phyloP scores from a whole-genome alignment of 2,113 vertebrate species.

The Ptilorrhoa leucosticta region DNA sequence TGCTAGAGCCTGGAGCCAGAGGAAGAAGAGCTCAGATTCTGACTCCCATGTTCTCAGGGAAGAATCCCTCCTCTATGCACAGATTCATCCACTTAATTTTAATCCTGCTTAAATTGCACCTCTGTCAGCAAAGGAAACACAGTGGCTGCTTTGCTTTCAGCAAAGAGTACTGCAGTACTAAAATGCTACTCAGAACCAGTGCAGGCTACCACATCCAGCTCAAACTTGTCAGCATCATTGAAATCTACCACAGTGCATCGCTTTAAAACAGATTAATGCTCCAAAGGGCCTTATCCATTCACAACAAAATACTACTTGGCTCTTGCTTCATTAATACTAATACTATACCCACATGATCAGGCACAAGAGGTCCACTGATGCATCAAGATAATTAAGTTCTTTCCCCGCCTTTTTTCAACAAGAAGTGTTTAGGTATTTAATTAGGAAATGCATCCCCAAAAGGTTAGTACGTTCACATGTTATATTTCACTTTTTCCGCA shows the following conservation, averaged over 20 bases:
- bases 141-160: background rate
- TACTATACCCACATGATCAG: background rate
- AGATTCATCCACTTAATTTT: background rate
- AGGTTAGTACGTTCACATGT: slow-evolving; percentile 56
- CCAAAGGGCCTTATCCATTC: background rate
- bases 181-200: background rate
- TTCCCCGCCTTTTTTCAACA: background rate
- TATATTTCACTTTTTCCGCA: slow-evolving; percentile 65
- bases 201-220: background rate
- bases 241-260: background rate
- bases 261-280: slow-evolving; percentile 2
- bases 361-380: background rate
- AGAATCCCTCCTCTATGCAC: background rate
- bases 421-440: slow-evolving; percentile 60
- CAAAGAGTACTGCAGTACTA: background rate
- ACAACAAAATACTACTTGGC: slow-evolving; percentile 22
- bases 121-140: background rate
- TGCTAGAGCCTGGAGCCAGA: background rate
- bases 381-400: slow-evolving; percentile 41
- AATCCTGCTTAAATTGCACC: background rate
- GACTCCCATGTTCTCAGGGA: background rate
- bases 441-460: slow-evolving; percentile 66
- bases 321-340: slow-evolving; percentile 33
- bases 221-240: slow-evolving; percentile 6
- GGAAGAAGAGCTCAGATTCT: background rate